Conservation (phyloP, 2,888 invertebrate genomes). For the Eurytoma californica region DNA sequence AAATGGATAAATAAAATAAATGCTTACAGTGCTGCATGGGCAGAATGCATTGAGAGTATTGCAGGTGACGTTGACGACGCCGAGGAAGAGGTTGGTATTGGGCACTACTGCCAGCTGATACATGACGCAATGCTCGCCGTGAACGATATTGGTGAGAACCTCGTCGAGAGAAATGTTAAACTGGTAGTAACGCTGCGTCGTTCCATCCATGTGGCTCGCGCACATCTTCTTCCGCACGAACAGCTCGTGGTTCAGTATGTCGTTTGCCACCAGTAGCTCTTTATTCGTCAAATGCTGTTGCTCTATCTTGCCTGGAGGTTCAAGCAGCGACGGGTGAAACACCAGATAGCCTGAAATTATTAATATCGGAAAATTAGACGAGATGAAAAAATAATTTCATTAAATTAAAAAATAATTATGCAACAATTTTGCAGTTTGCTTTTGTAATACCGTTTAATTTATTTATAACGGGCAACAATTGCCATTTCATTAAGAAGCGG, state of each 20-base stretch:
- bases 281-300: constrained; percentile 92
- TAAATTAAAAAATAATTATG: background rate
- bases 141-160: constrained; percentile 88
- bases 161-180: constrained; percentile 88
- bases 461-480: too few species aligned
- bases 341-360: constrained; percentile 81
- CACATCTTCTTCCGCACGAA: constrained; percentile 90
- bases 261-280: constrained; percentile 92
- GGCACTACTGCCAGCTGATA: constrained; percentile 89
- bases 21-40: constrained; percentile 89
- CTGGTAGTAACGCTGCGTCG: constrained; percentile 87
- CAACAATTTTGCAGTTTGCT: background rate
- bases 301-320: constrained; percentile 83
- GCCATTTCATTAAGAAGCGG: too few species aligned
- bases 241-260: constrained; percentile 89
- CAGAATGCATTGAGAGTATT: constrained; percentile 89
- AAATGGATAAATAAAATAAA: constrained; percentile 23
- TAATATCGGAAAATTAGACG: background rate
- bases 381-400: background rate
- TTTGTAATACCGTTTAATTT: too few species aligned
- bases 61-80: constrained; percentile 91
- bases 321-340: constrained; percentile 89
- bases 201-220: constrained; percentile 89
- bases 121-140: constrained; percentile 91
- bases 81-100: constrained; percentile 92